These are phyloP conservation scores for Acleris emargana DNA, from an alignment of 2,888 invertebrate genomes.

Conservation along the genomic window DNA sequence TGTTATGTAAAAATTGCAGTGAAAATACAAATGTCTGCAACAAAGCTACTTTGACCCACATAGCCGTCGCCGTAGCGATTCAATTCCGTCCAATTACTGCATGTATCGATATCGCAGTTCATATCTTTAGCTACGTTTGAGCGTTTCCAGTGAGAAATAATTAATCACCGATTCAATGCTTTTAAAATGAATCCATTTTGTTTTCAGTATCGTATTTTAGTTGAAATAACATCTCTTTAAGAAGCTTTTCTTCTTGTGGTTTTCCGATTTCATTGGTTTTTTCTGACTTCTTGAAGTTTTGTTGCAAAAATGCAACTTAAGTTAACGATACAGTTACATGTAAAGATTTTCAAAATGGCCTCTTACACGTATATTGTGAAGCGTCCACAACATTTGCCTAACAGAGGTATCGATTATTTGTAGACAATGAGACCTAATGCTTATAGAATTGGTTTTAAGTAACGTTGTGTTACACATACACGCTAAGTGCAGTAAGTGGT, in stretches of 20 bases:
- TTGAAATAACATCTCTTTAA: too few species aligned
- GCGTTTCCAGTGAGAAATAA: constrained; percentile 44
- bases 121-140: constrained; percentile 19
- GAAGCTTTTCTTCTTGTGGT: too few species aligned
- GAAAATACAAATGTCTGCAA: constrained; percentile 60
- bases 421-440: too few species aligned
- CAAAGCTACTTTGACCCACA: constrained; percentile 67
- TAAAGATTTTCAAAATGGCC: too few species aligned
- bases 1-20: constrained; percentile 25
- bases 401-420: constrained; percentile 41
- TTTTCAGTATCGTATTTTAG: too few species aligned
- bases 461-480: constrained; percentile 15
- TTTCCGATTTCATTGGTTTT: too few species aligned
- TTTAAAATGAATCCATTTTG: constrained; percentile 43
- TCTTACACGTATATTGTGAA: too few species aligned
- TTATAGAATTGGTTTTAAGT: neutral
- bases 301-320: too few species aligned
- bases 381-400: neutral
- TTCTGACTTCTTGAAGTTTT: too few species aligned
- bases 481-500: constrained; percentile 20
- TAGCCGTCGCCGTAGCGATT: constrained; percentile 69
- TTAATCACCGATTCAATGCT: constrained; percentile 45
- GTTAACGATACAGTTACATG: too few species aligned
- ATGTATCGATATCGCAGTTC: constrained; percentile 46
- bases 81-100: constrained; percentile 74